Evolutionary conservation across 2,797 vertebrate species (phyloP), one percentile per base, ranked within the genome.

Genomic region (Sphenopsis melanotis): DNA sequence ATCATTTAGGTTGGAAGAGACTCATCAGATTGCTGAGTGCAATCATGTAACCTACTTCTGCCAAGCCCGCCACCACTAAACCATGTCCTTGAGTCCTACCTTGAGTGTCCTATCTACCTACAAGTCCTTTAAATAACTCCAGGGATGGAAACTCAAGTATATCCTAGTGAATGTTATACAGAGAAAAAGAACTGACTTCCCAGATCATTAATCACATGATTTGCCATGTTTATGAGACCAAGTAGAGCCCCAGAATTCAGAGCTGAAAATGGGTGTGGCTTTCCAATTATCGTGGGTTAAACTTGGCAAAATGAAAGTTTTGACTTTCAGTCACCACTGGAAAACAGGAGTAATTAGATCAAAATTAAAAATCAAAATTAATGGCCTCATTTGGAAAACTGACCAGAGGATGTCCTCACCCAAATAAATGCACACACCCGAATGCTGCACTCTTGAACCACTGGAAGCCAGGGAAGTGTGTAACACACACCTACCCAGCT

Each of bases 351-450:
- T 63, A 88, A 46, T 36, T 61, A 55, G 32, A 36, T 42, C 27
- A n/a, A 56, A 56, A 34, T 56, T 7, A 56, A 56, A 56, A 56
- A 39, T 39, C n/a, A 30, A 53, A 81, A 29, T 55, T 65, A 66
- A 27, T 18, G 21, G 10, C 32, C 13, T 49, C 52, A n/a, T 42
- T 47, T 79, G 41, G 57, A 86, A 83, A 83, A 53, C 7, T 3
- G 6, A 76, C 21, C 21, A 64, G 39, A 64, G 27, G 21, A 10
- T 55, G 5, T 68, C 37, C 0, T 1, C 42, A 32, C 23, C 11
- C n/a, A 66, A 29, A 44, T 50, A 77, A 78, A 34, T 37, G 24
- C 30, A 29, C 10, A 52, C 1, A 12, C 30, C 26, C 0, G 0
- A 76, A 41, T 52, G 26, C 30, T 90, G 7, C 17, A 27, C 27